phyloP scores from a whole-genome alignment of 1,140 invertebrate species.

The Macrocentrus cingulum region DNA sequence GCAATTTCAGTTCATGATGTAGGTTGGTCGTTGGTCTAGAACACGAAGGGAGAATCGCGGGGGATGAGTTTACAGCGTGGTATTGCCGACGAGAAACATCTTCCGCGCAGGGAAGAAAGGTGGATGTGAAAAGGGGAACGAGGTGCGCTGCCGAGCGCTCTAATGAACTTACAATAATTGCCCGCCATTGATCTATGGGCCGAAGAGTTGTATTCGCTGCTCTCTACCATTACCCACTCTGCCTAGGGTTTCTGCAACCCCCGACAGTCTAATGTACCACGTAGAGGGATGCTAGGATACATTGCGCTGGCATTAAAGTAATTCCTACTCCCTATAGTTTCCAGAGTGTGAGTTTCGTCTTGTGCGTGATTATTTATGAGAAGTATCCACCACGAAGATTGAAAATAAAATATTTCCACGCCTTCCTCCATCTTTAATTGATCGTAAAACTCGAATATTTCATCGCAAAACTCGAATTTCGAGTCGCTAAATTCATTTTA shows the following conservation, averaged over 20 bases:
- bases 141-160: conserved; percentile 35
- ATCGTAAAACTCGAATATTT: no score
- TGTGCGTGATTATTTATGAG: no score
- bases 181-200: conserved; percentile 42
- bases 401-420: no score
- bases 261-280: conserved; percentile 8
- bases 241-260: neutral
- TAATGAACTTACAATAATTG: conserved; percentile 61
- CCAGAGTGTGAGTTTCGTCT: no score
- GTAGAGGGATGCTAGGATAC: conserved; percentile 2
- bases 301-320: neutral
- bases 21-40: conserved; percentile 34
- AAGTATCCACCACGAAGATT: no score
- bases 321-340: no score
- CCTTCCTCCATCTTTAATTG: no score
- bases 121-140: conserved; percentile 18
- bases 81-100: conserved; percentile 16
- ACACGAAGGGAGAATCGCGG: conserved; percentile 30
- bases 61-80: conserved; percentile 16
- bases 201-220: conserved; percentile 7
- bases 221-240: neutral
- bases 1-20: conserved; percentile 55
- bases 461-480: no score
- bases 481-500: no score
- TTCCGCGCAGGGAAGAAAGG: conserved; percentile 13